A percentile compares a stretch with the other conserved stretches of the same genome.
Evolutionary conservation across 1,140 invertebrate genomes (phyloP).

Genomic region (Heliothis subflexa): DNA sequence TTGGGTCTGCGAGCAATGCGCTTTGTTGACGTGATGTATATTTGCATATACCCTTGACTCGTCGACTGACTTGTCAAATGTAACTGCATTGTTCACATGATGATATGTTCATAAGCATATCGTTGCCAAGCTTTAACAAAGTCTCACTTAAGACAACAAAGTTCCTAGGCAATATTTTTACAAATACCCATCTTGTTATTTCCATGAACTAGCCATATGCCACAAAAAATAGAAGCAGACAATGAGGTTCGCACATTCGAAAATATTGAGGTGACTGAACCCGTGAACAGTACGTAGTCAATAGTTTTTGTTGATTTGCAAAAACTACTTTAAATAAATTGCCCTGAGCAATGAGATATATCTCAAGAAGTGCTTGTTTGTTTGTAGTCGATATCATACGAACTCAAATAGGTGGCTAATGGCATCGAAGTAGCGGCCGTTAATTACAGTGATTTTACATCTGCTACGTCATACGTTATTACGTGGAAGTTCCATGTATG

Average conservation of each 20-base stretch:
- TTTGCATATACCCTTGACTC: constrained; percentile 77
- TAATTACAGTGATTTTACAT: constrained; percentile 36
- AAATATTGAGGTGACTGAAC: constrained; percentile 80
- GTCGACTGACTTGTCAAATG: constrained; percentile 66
- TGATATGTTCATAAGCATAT: constrained; percentile 58
- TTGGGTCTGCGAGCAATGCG: constrained; percentile 61
- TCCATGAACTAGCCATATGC: constrained; percentile 72
- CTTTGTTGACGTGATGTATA: constrained; percentile 72
- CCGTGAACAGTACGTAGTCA: constrained; percentile 66
- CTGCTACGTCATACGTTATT: constrained; percentile 22
- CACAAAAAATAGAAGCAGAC: constrained; percentile 79
- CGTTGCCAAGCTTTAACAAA: constrained; percentile 25
- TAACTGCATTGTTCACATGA: constrained; percentile 63
- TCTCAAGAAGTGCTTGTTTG: constrained; percentile 49
- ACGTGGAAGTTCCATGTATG: constrained; percentile 6
- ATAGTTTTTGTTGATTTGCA: constrained; percentile 80
- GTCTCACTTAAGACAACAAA: constrained; percentile 12
- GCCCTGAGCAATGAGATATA: constrained; percentile 63
- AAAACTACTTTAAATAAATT: constrained; percentile 77
- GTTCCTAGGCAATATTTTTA: constrained; percentile 28
- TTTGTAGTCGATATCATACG: constrained; percentile 56
- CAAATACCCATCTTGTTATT: constrained; percentile 61
- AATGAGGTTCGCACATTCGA: constrained; percentile 82
- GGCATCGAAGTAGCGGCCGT: constrained; percentile 16
- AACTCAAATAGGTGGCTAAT: constrained; percentile 46